Evolutionary conservation across 2,888 invertebrate species (phyloP).

Genomic region (Lumbricus terrestris): DNA sequence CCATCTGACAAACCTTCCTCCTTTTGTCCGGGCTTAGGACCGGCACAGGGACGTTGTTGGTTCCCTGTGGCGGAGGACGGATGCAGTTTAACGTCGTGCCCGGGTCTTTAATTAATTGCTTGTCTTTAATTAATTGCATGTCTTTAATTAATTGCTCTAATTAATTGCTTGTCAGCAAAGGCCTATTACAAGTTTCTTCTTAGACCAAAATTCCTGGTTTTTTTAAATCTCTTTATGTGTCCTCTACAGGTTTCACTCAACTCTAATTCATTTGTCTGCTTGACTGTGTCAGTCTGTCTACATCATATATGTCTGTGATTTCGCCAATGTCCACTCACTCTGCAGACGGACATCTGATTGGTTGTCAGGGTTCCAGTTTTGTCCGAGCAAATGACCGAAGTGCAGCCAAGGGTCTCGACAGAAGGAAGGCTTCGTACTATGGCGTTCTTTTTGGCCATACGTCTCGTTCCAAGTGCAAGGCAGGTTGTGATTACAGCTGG

Average conservation of each 20-base stretch:
- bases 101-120: too few species aligned
- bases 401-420: constrained; percentile 96
- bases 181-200: too few species aligned
- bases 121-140: too few species aligned
- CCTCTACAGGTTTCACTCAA: too few species aligned
- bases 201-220: too few species aligned
- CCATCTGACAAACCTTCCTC: too few species aligned
- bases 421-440: constrained; percentile 85
- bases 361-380: constrained; percentile 99
- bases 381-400: constrained; percentile 99
- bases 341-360: constrained; percentile 99
- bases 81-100: too few species aligned
- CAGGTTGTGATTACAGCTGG: constrained; percentile 98
- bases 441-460: constrained; percentile 99
- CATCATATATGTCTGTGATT: background rate
- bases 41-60: too few species aligned
- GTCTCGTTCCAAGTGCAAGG: constrained; percentile 85
- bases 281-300: background rate
- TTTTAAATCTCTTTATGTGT: too few species aligned
- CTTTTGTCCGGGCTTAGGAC: too few species aligned
- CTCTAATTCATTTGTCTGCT: background rate
- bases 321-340: constrained; percentile 59
- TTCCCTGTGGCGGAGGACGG: too few species aligned
- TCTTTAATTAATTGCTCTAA: background rate
- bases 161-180: too few species aligned